These are phyloP conservation scores for Zele albiditarsus DNA, from an alignment of 2,888 invertebrate species.

Conservation along the genomic window DNA sequence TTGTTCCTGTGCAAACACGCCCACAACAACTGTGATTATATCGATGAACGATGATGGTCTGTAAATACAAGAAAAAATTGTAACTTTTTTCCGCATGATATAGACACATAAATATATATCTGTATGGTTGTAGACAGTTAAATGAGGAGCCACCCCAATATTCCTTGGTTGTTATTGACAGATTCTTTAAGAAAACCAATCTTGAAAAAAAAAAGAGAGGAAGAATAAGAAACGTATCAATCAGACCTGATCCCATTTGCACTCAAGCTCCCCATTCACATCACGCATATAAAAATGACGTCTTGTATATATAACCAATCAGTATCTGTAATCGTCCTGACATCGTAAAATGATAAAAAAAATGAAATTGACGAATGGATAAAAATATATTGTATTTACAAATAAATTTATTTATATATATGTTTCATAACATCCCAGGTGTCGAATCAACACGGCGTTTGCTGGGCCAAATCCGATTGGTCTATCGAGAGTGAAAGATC, in stretches of 20 bases:
- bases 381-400: background rate
- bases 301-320: background rate
- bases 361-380: background rate
- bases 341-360: background rate
- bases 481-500: too few relatives aligned
- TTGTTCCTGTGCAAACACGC: background rate
- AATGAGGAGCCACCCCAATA: slow-evolving; percentile 29
- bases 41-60: slow-evolving; percentile 28
- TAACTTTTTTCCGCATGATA: background rate
- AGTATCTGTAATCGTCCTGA: background rate
- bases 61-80: background rate
- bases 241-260: slow-evolving; percentile 35
- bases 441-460: too few relatives aligned
- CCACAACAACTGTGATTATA: background rate
- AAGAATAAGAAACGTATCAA: slow-evolving; percentile 38
- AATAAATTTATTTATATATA: too few relatives aligned
- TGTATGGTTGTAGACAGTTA: slow-evolving; percentile 25
- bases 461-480: too few relatives aligned
- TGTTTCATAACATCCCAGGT: too few relatives aligned
- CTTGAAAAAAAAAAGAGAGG: background rate
- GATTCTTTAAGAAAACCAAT: slow-evolving; percentile 31
- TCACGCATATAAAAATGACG: slow-evolving; percentile 4
- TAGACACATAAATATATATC: background rate
- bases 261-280: slow-evolving; percentile 19
- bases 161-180: slow-evolving; percentile 34